Base-by-base conservation (phyloP, 2,113 vertebrate species). In the Siniperca knerii region DNA sequence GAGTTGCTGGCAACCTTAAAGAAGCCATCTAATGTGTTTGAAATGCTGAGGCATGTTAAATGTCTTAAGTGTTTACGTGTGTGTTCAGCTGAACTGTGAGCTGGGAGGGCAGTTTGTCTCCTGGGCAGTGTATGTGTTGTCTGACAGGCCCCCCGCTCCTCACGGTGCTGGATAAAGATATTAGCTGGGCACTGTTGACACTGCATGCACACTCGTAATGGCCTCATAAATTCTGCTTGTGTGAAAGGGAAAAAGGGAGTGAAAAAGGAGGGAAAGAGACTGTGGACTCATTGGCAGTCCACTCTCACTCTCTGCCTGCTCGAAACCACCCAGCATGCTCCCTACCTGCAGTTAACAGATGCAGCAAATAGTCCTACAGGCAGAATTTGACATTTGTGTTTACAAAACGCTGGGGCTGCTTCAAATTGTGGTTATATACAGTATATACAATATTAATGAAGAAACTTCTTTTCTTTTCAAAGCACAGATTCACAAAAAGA, bases 141-240 rank as follows among this genome's bases (percentile, higher is more conserved):
- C 74, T 81, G 90, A 78, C 90, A 77, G 48, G 40, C 70, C 58
- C n/a, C 77, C 75, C 13, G 23, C 74, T 73, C 85, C 82, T 83
- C 73, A 46, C 35, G 74, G 88, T 80, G 90, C 89, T 89, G 90
- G 92, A 91, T 89, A 79, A 87, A 93, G 91, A 92, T 90, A 94
- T 95, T 87, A 92, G 89, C 94, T 89, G 89, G 94, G 75, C 69
- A 73, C 74, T 93, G 94, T 94, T 89, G 87, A 88, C 90, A 91
- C 91, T 91, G 94, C 94, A 88, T 80, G 85, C 92, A 82, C 85
- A 81, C 85, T 90, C 65, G 89, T 96, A 96, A 96, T 90, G 95
- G 92, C 90, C 90, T 93, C 93, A 95, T 96, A 96, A 96, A 96
- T 95, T 95, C 90, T 79, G 58, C 72, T 74, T 0, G 40, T 77